Evolutionary conservation across 2,113 vertebrate genomes (phyloP).

Genomic region (Pomatorhinus ruficollis): DNA sequence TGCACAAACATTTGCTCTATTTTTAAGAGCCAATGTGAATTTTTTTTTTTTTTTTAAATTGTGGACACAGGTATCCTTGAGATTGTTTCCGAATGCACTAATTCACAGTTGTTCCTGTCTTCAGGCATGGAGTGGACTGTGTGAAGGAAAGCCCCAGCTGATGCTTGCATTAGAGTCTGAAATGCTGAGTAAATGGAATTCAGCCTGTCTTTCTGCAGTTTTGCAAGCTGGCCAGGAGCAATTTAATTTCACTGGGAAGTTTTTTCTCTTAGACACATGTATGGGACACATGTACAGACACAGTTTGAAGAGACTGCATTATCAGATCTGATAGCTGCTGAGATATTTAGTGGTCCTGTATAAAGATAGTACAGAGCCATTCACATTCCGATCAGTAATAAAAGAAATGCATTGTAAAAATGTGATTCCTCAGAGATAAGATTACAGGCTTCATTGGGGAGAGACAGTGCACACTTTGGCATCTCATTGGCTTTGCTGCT

Average conservation of each 20-base stretch:
- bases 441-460: not conserved
- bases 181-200: not conserved
- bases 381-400: not conserved
- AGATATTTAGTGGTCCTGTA: not conserved
- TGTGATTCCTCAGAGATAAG: not conserved
- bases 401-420: not conserved
- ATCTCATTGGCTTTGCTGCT: rapidly evolving
- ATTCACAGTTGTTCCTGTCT: not conserved
- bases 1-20: not conserved
- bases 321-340: not conserved
- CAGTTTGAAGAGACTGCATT: not conserved
- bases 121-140: not conserved
- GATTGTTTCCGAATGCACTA: not conserved
- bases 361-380: not conserved
- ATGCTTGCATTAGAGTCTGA: not conserved
- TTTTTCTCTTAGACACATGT: not conserved
- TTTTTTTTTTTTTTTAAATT: rapidly evolving
- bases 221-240: rapidly evolving
- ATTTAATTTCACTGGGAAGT: not conserved
- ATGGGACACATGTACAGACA: not conserved
- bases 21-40: not conserved
- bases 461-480: not conserved
- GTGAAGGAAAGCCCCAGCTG: not conserved
- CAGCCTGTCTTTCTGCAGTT: not conserved
- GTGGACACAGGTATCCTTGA: not conserved